A percentile compares a stretch with the other conserved stretches of the same genome.
These are phyloP conservation scores for Caenorhabditis inopinata DNA, from an alignment of 1,140 invertebrate genomes.

Conservation along the genomic window DNA sequence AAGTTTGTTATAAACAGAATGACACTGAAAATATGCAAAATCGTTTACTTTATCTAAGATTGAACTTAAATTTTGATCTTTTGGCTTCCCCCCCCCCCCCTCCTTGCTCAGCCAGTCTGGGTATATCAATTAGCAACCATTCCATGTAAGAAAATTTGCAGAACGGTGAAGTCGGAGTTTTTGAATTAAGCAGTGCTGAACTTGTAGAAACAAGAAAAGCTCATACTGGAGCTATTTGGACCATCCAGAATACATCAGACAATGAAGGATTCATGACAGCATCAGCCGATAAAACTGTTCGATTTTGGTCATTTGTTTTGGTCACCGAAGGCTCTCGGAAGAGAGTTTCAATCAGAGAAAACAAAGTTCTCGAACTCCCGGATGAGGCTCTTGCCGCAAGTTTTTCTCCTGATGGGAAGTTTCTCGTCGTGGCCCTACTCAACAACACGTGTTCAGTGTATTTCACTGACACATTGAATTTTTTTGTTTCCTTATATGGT, in stretches of 20 bases:
- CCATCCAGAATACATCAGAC: constrained; percentile 52
- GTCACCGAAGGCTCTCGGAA: constrained; percentile 63
- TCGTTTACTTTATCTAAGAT: too few relatives aligned
- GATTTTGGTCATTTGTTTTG: constrained; percentile 91
- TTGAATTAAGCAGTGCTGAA: constrained; percentile 29
- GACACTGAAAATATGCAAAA: too few relatives aligned
- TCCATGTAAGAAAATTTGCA: too few relatives aligned
- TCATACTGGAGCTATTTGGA: constrained; percentile 79
- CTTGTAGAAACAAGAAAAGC: constrained; percentile 69
- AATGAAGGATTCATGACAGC: constrained; percentile 69
- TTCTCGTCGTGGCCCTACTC: constrained; percentile 83
- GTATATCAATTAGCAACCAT: too few relatives aligned
- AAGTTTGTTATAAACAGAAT: too few relatives aligned
- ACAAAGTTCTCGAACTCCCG: constrained; percentile 36
- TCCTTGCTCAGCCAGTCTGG: too few relatives aligned
- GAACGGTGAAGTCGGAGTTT: constrained; percentile 77
- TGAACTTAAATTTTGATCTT: too few relatives aligned
- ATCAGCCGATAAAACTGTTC: constrained; percentile 83
- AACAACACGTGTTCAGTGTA: constrained; percentile 94
- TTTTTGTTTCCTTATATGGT: constrained; percentile 91
- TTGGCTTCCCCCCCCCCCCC: too few relatives aligned
- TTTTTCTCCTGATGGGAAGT: constrained; percentile 70
- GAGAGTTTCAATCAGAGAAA: constrained; percentile 46
- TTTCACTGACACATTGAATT: constrained; percentile 90
- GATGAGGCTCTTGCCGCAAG: constrained; percentile 41